Evolutionary conservation across 2,888 invertebrate genomes (phyloP).

Genomic region (Alsophila aescularia): DNA sequence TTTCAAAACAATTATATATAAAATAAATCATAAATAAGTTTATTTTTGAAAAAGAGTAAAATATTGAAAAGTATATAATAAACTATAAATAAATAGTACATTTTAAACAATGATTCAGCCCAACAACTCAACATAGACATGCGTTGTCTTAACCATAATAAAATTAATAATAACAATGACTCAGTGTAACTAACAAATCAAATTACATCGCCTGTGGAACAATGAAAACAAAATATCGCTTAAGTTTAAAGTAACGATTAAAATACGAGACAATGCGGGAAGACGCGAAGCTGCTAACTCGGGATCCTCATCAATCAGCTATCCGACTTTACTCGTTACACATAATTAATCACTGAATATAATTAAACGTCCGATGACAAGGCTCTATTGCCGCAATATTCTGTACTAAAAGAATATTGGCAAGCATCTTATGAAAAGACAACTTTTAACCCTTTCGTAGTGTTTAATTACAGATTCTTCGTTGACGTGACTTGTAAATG

Average conservation of each 20-base stretch:
- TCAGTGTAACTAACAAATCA: constrained; percentile 72
- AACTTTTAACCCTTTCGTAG: constrained; percentile 51
- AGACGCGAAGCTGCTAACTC: constrained; percentile 65
- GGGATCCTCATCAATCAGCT: constrained; percentile 77
- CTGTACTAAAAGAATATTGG: constrained; percentile 54
- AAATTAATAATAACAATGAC: constrained; percentile 79
- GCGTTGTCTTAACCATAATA: constrained; percentile 66
- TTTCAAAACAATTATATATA: too few relatives aligned
- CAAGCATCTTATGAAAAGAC: constrained; percentile 45
- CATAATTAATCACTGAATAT: constrained; percentile 82
- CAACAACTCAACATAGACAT: constrained; percentile 44
- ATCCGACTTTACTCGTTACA: constrained; percentile 73
- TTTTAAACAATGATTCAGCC: constrained; percentile 60
- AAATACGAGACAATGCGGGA: constrained; percentile 70
- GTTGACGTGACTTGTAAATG: constrained; percentile 28
- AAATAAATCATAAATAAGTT: too few relatives aligned
- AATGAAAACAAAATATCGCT: constrained; percentile 73
- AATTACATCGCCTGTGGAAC: constrained; percentile 74
- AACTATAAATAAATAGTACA: constrained; percentile 20
- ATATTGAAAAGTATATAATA: background rate
- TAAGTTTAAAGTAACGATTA: constrained; percentile 81
- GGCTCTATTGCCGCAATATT: constrained; percentile 68
- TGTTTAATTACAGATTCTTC: constrained; percentile 43
- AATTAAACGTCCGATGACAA: constrained; percentile 82
- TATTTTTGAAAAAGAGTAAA: background rate